Evolutionary conservation across 2,113 vertebrate species (phyloP).

Genomic region (Merops nubicus): DNA sequence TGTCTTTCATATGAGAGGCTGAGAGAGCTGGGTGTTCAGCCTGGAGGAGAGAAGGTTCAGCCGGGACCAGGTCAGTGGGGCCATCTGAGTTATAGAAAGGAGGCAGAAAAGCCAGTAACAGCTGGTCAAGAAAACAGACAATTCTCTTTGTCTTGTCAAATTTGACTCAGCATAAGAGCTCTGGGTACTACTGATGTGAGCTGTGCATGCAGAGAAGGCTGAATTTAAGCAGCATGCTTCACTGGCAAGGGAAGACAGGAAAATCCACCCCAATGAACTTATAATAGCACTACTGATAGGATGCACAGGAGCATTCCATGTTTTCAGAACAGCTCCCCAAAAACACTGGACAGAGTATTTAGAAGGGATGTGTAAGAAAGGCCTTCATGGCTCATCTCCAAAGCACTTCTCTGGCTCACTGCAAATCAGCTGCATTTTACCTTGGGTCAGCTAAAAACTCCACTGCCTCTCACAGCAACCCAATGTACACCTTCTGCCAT

Average conservation of each 20-base stretch:
- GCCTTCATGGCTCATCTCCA: neutral
- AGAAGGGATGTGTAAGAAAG: neutral
- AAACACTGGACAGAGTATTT: neutral
- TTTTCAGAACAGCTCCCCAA: neutral
- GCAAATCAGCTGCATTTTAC: neutral
- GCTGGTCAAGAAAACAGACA: too few species aligned
- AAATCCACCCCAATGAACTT: neutral
- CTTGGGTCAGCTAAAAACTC: neutral
- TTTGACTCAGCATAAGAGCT: neutral
- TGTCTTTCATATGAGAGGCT: neutral
- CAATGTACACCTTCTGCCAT: neutral
- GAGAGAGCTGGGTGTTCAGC: neutral
- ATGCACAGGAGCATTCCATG: neutral
- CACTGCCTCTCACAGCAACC: neutral
- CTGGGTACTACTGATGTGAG: neutral
- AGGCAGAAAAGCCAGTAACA: neutral
- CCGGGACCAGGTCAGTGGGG: neutral
- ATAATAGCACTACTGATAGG: neutral
- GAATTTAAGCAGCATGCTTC: neutral
- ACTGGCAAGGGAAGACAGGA: neutral
- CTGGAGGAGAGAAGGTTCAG: neutral
- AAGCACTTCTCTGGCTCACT: neutral
- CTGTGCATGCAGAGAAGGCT: accelerated
- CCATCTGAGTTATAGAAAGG: neutral
- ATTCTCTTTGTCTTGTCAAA: neutral